Percentiles rank a stretch among this genome's conserved stretches.
These are phyloP conservation scores for Drosophila mauritiana DNA, from an alignment of 1,140 invertebrate genomes.

Conservation along the genomic window DNA sequence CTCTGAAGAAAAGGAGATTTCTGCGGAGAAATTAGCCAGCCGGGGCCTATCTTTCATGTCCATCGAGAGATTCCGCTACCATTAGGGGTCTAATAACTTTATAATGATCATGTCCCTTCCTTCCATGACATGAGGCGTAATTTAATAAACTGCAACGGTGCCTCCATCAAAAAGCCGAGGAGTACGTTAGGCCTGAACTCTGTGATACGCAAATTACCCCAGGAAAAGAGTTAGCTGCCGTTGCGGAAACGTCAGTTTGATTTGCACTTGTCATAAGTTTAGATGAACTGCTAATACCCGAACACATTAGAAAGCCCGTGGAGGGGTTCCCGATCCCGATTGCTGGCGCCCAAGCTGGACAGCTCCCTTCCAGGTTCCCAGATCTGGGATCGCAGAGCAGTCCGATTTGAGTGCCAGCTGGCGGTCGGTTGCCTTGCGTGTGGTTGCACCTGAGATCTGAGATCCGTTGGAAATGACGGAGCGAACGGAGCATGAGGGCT, in stretches of 20 bases:
- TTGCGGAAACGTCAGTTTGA: constrained; percentile 81
- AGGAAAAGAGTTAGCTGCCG: constrained; percentile 24
- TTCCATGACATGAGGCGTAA: constrained; percentile 65
- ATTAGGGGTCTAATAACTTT: constrained; percentile 73
- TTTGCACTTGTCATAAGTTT: constrained; percentile 83
- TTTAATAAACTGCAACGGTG: constrained; percentile 71
- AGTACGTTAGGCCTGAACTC: constrained; percentile 55
- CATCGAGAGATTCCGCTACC: constrained; percentile 19
- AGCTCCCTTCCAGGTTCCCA: constrained; percentile 23
- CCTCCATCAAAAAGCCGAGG: constrained; percentile 13
- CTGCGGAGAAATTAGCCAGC: constrained; percentile 30
- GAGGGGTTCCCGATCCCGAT: constrained; percentile 16
- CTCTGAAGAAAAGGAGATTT: constrained; percentile 7
- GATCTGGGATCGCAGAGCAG: constrained; percentile 22
- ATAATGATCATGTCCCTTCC: constrained; percentile 75
- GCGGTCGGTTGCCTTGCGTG: constrained; percentile 41
- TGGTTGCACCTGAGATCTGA: constrained; percentile 38
- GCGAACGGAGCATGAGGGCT: constrained; percentile 1
- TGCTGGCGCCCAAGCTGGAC: constrained; percentile 40
- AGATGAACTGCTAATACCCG: constrained; percentile 81
- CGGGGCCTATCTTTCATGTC: constrained; percentile 21
- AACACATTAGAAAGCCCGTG: constrained; percentile 80
- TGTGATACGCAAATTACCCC: constrained; percentile 70
- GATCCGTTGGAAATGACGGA: constrained; percentile 19
- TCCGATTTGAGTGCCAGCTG: constrained; percentile 51